Evolutionary conservation across 2,797 vertebrate species (phyloP).

Genomic region (Parauchenoglanis punctatus): DNA sequence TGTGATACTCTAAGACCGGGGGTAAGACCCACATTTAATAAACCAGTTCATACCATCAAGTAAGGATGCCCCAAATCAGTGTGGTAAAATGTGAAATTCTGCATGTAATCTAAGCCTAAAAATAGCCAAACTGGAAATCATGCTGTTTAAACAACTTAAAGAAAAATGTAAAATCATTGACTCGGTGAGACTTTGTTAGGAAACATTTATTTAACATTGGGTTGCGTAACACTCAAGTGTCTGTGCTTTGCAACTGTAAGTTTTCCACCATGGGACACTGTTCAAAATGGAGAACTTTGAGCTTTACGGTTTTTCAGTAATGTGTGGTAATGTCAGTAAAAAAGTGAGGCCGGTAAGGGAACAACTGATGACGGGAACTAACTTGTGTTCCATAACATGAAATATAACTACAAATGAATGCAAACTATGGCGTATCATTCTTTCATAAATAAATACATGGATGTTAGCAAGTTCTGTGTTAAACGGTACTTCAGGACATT

Average conservation of each 20-base stretch:
- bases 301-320: neutral
- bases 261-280: neutral
- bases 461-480: neutral
- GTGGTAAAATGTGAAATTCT: neutral
- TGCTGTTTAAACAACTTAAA: no score
- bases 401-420: neutral
- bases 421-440: neutral
- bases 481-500: neutral
- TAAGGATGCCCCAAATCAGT: neutral
- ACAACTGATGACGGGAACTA: neutral
- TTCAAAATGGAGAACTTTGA: neutral
- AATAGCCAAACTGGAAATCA: no score
- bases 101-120: neutral
- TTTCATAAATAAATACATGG: no score
- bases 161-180: no score
- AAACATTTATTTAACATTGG: no score
- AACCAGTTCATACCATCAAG: neutral
- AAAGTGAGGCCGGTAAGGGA: neutral
- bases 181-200: no score
- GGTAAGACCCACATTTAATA: no score
- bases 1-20: neutral
- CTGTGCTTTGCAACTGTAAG: no score
- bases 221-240: no score
- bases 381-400: neutral
- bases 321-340: no score